Evolutionary conservation across 2,113 vertebrate species (phyloP), one percentile per base, ranked within the genome.

Genomic region (Uria aalge): DNA sequence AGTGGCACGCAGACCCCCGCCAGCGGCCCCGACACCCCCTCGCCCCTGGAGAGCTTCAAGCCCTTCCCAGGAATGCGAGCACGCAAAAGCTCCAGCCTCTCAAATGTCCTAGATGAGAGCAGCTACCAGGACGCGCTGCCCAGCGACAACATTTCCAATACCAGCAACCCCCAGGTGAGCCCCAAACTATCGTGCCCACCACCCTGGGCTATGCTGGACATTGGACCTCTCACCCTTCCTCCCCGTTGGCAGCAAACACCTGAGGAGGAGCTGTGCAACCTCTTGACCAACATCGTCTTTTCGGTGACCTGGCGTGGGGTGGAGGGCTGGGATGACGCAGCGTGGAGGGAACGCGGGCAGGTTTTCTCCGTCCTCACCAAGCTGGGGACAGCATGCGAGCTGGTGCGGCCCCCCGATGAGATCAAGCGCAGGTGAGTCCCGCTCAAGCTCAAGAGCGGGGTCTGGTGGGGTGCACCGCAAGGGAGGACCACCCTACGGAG

Each of bases 281-380:
- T 99, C n/a, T 98, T 99, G 77, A 99, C 99, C 94, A 99, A 99
- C 91, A 99, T 99, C 68, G 87, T 99, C 77, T 99, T 99, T 98
- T 99, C 98, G 0, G 99, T 99, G 97, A 98, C 99, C 8, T 99
- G 99, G 99, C 98, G 98, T 0, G 99, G 99, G 0, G 98, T 98
- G 14, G 99, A 99, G 48, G 99, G 98, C 26, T 92, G 98, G 0
- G 99, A 99, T 0, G 99, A 99, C 7, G 93, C 68, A 0, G 98
- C 99, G 0, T 99, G 99, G 99, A 96, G 99, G 56, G 99, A 99
- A 45, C 98, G 99, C 0, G 99, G 99, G 34, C 99, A 99, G 97
- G 99, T 99, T 43, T 99, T 99, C 97, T 99, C 99, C 0, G 99
- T 99, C 92, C 99, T 99, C 94, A 99, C 99, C 89, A 99, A 99